Evolutionary conservation across 2,888 invertebrate species (phyloP).

Genomic region (Luperina testacea): DNA sequence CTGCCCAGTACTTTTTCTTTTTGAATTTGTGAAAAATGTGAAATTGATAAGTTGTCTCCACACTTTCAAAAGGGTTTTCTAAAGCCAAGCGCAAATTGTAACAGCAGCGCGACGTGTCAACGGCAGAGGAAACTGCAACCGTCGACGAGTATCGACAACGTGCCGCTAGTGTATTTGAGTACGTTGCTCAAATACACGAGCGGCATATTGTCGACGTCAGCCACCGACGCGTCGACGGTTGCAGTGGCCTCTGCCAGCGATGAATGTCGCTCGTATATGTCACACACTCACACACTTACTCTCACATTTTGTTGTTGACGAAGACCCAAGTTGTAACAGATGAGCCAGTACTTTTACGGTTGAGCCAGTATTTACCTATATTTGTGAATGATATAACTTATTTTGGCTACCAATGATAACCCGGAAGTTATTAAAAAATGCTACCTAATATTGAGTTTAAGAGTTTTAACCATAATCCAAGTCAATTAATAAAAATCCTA

Average conservation of each 20-base stretch:
- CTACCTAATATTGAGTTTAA: not conserved
- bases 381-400: not conserved
- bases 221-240: not conserved
- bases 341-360: not conserved
- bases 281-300: not conserved
- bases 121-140: not conserved
- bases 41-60: not conserved
- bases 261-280: not conserved
- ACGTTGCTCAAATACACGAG: not conserved
- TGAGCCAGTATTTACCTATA: too few relatives aligned
- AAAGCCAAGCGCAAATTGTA: not conserved
- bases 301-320: not conserved
- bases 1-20: not conserved
- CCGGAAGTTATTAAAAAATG: not conserved
- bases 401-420: not conserved
- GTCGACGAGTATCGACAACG: not conserved
- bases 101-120: not conserved
- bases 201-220: too few relatives aligned
- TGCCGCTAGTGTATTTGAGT: not conserved
- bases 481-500: conserved; percentile 24
- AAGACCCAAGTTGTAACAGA: not conserved
- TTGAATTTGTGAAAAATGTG: not conserved
- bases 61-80: not conserved
- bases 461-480: not conserved
- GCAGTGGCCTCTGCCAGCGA: not conserved